These are phyloP conservation scores for Epirrhoe tristata DNA, from an alignment of 2,888 invertebrate species.

Conservation along the genomic window DNA sequence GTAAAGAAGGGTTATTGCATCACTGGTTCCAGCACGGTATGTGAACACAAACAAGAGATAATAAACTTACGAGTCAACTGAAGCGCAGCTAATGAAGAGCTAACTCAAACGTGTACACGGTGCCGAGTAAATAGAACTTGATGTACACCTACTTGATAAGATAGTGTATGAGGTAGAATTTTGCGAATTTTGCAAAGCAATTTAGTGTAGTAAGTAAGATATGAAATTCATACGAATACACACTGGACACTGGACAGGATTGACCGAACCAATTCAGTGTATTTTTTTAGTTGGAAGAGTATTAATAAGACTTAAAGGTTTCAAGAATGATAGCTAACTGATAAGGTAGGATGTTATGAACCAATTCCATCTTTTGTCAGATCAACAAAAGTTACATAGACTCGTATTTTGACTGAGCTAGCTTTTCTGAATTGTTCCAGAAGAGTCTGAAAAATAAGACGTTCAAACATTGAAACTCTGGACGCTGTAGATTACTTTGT, in stretches of 20 bases:
- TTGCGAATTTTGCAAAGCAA: neutral
- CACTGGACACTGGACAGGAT: no score
- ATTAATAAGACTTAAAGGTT: no score
- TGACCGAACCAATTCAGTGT: no score
- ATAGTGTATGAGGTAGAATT: neutral
- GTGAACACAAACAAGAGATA: slow-evolving; percentile 43
- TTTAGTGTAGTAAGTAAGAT: neutral
- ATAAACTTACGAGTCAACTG: slow-evolving; percentile 41
- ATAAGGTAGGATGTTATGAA: no score
- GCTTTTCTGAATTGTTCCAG: slow-evolving; percentile 19
- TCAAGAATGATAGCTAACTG: no score
- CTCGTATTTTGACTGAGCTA: slow-evolving; percentile 10
- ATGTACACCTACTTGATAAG: neutral
- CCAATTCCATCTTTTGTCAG: no score
- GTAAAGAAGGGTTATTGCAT: slow-evolving; percentile 40
- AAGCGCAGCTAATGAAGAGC: slow-evolving; percentile 31
- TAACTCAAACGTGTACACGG: slow-evolving; percentile 2
- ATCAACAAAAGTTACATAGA: no score
- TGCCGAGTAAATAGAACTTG: neutral
- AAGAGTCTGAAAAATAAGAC: slow-evolving; percentile 39
- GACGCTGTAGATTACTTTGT: slow-evolving; percentile 37
- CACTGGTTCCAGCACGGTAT: slow-evolving; percentile 39
- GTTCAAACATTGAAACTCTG: slow-evolving; percentile 39
- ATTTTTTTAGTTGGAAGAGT: no score
- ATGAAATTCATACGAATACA: no score